Conservation (phyloP, 2,113 vertebrate species). For the Tupaia chinensis region DNA sequence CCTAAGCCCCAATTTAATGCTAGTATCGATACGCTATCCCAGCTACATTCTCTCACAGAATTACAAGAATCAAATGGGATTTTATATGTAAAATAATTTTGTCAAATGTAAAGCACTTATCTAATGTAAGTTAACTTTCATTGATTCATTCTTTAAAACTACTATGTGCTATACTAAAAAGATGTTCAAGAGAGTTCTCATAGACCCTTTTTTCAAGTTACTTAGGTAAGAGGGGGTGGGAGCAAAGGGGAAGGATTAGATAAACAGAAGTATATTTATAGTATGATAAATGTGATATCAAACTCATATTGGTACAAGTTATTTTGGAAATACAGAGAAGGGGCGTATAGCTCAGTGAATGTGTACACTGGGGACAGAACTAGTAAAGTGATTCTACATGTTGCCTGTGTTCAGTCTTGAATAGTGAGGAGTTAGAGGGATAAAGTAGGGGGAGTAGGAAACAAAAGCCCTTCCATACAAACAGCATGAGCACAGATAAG, state of each 20-base stretch:
- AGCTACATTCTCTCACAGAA: neutral
- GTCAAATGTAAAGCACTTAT: neutral
- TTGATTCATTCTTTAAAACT: neutral
- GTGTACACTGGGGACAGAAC: neutral
- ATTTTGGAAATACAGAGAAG: slow-evolving; percentile 14
- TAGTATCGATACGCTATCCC: neutral
- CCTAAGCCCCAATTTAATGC: neutral
- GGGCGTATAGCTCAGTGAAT: neutral
- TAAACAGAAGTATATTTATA: neutral
- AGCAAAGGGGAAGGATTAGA: neutral
- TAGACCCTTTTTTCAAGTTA: neutral
- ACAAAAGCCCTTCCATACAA: neutral
- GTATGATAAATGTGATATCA: neutral
- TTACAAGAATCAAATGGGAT: slow-evolving; percentile 9
- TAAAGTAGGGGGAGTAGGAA: neutral
- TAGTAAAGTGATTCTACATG: neutral
- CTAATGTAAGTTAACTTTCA: neutral
- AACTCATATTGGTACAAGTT: neutral
- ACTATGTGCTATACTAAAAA: neutral
- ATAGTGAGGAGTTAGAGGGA: neutral
- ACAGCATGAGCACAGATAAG: neutral
- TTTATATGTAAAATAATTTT: slow-evolving; percentile 27
- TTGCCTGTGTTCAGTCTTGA: neutral
- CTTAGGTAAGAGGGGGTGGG: neutral
- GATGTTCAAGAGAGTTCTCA: neutral